Base-by-base conservation (phyloP, 1,140 invertebrate genomes). In the Hesperophylax magnus region DNA sequence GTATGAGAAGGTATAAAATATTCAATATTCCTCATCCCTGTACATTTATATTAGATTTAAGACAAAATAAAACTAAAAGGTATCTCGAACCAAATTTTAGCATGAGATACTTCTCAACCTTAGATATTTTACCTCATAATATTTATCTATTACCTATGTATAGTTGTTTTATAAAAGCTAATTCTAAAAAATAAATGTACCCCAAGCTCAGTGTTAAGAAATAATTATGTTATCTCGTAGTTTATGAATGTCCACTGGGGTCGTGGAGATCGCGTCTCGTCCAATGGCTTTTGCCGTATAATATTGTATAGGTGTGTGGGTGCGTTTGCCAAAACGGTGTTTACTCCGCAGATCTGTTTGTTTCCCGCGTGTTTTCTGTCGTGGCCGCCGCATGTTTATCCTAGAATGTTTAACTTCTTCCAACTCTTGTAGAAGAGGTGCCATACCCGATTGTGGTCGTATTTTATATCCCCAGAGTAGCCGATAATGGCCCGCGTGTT, bases 291-390 rank as follows among this genome's bases (percentile, higher is more conserved):
- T 75, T 56, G 7, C 60, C 63, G 60, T 31, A 52, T 53, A 18
- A 20, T 24, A 17, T 31, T n/a, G n/a, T n/a, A n/a, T n/a, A n/a
- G n/a, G 63, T 75, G 67, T 71, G 56, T 78, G 75, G 34, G 58
- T 74, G 54, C 71, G 65, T 61, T 75, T 34, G 56, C 56, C 75
- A 67, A 78, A 79, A 77, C 71, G 82, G 79, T 83, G 79, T 81
- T 83, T 83, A 79, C 82, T 60, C 69, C 79, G 75, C 39, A 53
- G 39, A 71, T 47, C 15, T 52, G n/a, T 71, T 71, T 52, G 67
- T 71, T 53, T 7, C 67, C 58, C 20, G 22, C 34, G 39, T 71
- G 67, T 52, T 71, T 47, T 47, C 39, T 47, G 39, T 47, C 39
- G 39, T 18, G 63, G 67, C 5, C 15, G 39, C 39, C 67, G 24